Base-by-base conservation (phyloP, 2,797 vertebrate genomes). In the Octomys mimax region DNA sequence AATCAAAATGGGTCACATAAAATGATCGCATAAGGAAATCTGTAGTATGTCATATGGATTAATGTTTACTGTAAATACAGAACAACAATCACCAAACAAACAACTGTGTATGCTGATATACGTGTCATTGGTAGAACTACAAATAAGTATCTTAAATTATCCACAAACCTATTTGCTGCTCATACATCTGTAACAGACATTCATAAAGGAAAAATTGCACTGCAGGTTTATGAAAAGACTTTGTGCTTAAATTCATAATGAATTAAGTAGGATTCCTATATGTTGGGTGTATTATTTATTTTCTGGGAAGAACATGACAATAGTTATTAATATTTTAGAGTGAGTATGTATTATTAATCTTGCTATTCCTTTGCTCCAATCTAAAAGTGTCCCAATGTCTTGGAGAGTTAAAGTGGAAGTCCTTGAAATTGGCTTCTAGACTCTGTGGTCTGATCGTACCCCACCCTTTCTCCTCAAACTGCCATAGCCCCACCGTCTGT, bases 251-350 rank as follows among this genome's bases (percentile, higher is more conserved):
- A 64, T 92, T 36, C 83, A 13, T 79, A 87, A 95, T 87, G 86
- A 82, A 24, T 92, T 94, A 52, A 86, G 68, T 42, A 82, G 83
- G n/a, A 49, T 90, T 89, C 62, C 64, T 93, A 26, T 68, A 78
- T 82, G 19, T 95, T 59, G 36, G 64, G 39, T 85, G 92, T 93
- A n/a, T 93, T 96, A 84, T 92, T 95, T 94, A 88, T 94, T 93
- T 92, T 82, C 46, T 68, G 91, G 52, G 54, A 68, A 87, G 92
- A 92, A 80, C 61, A 85, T 95, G 87, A 96, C n/a, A 93, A 80
- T 24, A 87, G 19, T 73, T 91, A 83, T 93, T 94, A 92, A 94
- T 94, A 95, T 92, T 90, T 96, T 66, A 94, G 42, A 59, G 2
- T 90, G 78, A 73, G 54, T 89, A 10, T 88, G 18, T 91, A 77